A percentile compares a stretch with the other conserved stretches of the same genome.
Conservation (phyloP, 30 jellyfish, hydroid and myxozoan genomes). For the Pelagia noctiluca region DNA sequence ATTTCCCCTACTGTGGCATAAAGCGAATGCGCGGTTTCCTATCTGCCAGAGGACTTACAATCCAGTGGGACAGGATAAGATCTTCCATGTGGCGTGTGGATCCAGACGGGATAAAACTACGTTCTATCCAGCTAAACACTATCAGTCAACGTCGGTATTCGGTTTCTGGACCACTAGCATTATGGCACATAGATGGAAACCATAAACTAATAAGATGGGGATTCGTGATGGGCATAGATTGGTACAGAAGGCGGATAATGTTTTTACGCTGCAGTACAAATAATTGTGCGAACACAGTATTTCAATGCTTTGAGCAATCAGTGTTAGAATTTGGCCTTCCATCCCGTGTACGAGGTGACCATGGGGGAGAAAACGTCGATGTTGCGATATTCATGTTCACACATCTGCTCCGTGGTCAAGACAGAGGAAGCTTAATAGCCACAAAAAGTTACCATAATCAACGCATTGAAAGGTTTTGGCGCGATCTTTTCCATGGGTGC, state of each 20-base stretch:
- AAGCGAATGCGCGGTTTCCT: constrained; percentile 47
- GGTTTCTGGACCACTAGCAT: constrained; percentile 37
- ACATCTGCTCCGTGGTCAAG: constrained; percentile 30
- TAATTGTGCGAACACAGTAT: constrained; percentile 7
- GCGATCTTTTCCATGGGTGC: constrained; percentile 13
- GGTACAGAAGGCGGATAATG: constrained; percentile 17
- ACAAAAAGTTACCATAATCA: constrained; percentile 26
- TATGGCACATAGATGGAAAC: constrained; percentile 27
- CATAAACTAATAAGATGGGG: constrained; percentile 7
- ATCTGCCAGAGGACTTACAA: constrained; percentile 27
- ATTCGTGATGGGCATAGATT: constrained; percentile 10
- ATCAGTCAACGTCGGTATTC: constrained; percentile 27
- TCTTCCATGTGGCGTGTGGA: constrained; percentile 48
- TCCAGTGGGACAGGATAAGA: constrained; percentile 50
- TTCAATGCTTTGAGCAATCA: constrained; percentile 17
- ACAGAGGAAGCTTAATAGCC: constrained; percentile 47
- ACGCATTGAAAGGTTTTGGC: constrained; percentile 34
- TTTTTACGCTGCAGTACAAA: constrained; percentile 11
- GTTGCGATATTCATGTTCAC: constrained; percentile 27
- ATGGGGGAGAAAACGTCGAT: constrained; percentile 35
- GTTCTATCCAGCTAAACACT: constrained; percentile 36
- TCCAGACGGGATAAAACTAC: constrained; percentile 51
- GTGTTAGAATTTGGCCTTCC: constrained; percentile 28
- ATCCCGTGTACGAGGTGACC: constrained; percentile 49
- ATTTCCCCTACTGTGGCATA: constrained; percentile 52